Evolutionary conservation across 2,888 invertebrate genomes (phyloP), one percentile per base, ranked within the genome.

Genomic region (Leucophenga maculata): DNA sequence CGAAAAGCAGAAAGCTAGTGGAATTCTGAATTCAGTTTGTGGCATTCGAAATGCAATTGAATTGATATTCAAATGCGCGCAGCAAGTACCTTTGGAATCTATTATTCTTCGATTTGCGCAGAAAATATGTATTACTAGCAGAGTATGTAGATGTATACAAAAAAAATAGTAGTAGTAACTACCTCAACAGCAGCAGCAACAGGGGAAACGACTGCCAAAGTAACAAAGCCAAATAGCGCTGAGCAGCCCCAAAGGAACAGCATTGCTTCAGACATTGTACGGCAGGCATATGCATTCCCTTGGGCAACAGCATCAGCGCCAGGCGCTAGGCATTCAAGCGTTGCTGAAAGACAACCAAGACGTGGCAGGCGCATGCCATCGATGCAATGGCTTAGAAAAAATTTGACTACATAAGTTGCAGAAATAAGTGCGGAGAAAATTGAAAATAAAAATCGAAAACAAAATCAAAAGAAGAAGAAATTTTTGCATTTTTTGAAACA

Each of bases 1-100:
- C 59, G 55, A 22, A 69, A 26, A 46, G 52, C 62, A 39, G 50
- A 46, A 44, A 22, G 6, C 26, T 26, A 57, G 11, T 57, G 57
- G n/a, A 59, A 59, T 50, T n/a, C 50, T 50, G 50, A 16, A 55
- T 59, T 59, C 59, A 59, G 31, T 59, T 59, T 59, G 32, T 26
- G 59, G 59, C 59, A 32, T 26, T 59, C 59, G 59, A 59, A 83
- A 83, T 80, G 76, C 81, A 79, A 80, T 83, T 80, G 79, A 83
- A 83, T 83, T 83, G 82, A 79, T 80, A 83, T 83, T 83, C 82
- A 83, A 83, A 83, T 80, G 81, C 81, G 76, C 79, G 75, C 75
- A 74, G 75, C 78, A 67, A 76, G 68, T 75, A 76, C 77, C 76
- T 69, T 74, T 67, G 71, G 75, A 79, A 77, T 78, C 84, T 72